Conservation (phyloP, 2,888 invertebrate species). For the Sinodicranocentrus sp. region DNA sequence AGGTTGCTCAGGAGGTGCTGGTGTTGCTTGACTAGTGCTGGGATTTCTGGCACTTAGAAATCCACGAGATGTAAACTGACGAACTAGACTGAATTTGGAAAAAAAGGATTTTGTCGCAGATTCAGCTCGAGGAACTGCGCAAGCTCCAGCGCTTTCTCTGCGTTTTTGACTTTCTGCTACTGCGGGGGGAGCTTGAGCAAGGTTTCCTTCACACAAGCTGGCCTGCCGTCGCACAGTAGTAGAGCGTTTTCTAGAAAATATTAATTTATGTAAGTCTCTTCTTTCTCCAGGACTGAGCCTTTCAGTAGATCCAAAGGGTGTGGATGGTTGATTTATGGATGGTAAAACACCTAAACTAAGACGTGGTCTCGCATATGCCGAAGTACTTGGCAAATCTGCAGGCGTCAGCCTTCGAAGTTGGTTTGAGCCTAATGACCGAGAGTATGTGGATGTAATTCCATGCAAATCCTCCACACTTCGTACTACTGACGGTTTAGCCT, state of each 20-base stretch:
- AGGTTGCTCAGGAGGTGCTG: neutral
- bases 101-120: slow-evolving; percentile 72
- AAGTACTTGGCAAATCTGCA: slow-evolving; percentile 36
- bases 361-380: slow-evolving; percentile 40
- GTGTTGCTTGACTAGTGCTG: neutral
- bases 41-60: slow-evolving; percentile 1
- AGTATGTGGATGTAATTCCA: slow-evolving; percentile 31
- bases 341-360: slow-evolving; percentile 62
- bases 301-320: neutral
- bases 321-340: slow-evolving; percentile 14
- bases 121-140: slow-evolving; percentile 41
- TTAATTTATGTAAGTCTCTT: slow-evolving; percentile 68
- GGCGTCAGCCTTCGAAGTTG: slow-evolving; percentile 46
- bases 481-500: slow-evolving; percentile 46
- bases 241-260: slow-evolving; percentile 67
- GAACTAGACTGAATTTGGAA: slow-evolving; percentile 74
- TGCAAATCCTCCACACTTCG: slow-evolving; percentile 72
- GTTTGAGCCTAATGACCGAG: slow-evolving; percentile 27
- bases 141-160: slow-evolving; percentile 74
- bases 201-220: slow-evolving; percentile 73
- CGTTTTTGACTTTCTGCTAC: slow-evolving; percentile 45
- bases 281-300: slow-evolving; percentile 73
- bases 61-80: slow-evolving; percentile 68
- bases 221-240: slow-evolving; percentile 71
- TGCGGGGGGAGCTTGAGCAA: slow-evolving; percentile 10